A percentile compares a stretch with the other conserved stretches of the same genome.
Conservation (phyloP, 1,140 invertebrate species). For the Drosophila burlai region DNA sequence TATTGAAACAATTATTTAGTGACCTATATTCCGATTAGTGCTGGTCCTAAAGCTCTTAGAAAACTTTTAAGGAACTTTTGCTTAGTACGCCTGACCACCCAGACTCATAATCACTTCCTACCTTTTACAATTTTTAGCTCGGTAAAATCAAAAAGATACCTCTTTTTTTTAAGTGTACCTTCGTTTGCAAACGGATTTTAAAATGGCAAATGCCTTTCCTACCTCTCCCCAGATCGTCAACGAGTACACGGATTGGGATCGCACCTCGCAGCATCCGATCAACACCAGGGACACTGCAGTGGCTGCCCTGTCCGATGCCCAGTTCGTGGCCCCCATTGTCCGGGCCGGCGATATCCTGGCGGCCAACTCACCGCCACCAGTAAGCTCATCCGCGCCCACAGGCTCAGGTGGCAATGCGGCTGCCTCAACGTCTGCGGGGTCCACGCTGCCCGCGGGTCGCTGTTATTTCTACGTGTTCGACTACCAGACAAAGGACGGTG, state of each 20-base stretch:
- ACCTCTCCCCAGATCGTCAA: conserved; percentile 89
- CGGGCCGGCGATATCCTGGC: conserved; percentile 92
- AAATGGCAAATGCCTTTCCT: conserved; percentile 6
- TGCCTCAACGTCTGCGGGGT: conserved; percentile 60
- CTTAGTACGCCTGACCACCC: too few relatives aligned
- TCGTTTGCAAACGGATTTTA: conserved; percentile 11
- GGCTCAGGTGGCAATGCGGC: conserved; percentile 65
- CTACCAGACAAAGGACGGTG: conserved; percentile 96
- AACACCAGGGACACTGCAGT: conserved; percentile 97
- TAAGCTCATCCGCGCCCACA: conserved; percentile 65
- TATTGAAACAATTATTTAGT: neutral
- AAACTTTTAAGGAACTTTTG: too few relatives aligned
- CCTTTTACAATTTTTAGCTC: neutral
- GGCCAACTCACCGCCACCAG: conserved; percentile 86
- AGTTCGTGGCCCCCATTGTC: conserved; percentile 94
- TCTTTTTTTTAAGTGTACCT: neutral
- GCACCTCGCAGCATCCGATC: conserved; percentile 95
- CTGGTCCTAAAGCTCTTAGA: neutral
- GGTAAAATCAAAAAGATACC: neutral
- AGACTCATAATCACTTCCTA: neutral
- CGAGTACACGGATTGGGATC: conserved; percentile 98
- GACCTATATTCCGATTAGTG: neutral
- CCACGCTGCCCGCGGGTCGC: conserved; percentile 87
- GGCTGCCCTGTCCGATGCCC: conserved; percentile 96
- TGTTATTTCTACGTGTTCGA: conserved; percentile 97